phyloP scores from a whole-genome alignment of 2,113 vertebrate genomes.

The Tringa solitaria region DNA sequence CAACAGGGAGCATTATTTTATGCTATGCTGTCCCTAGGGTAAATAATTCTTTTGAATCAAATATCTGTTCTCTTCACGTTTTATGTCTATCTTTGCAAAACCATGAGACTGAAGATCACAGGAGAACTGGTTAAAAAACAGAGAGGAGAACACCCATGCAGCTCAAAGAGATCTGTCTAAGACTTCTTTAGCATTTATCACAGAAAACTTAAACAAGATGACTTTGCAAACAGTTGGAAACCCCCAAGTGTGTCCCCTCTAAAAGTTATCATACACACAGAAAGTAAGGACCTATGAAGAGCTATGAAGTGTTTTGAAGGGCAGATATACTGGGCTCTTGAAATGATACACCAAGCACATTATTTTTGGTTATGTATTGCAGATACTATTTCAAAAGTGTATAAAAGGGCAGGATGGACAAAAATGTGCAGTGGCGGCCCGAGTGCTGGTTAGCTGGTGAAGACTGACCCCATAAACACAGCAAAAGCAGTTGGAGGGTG shows the following conservation, averaged over 20 bases:
- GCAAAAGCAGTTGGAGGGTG: accelerated
- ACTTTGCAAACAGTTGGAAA: not conserved
- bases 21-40: not conserved
- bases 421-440: not conserved
- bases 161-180: not conserved
- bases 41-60: constrained; percentile 7
- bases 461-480: not conserved
- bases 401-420: not conserved
- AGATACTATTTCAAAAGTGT: not conserved
- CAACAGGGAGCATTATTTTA: not conserved
- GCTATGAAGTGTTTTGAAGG: not conserved
- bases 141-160: not conserved
- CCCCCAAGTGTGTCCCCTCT: not conserved
- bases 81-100: not conserved
- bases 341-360: not conserved
- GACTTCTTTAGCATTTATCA: not conserved
- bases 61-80: not conserved
- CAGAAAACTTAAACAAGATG: not conserved
- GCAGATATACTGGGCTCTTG: not conserved
- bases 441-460: not conserved
- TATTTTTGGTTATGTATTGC: not conserved
- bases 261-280: not conserved
- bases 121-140: not conserved
- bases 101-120: not conserved
- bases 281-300: not conserved